Conservation (phyloP, 2,113 vertebrate species). For the Microcebus ravelobensis region DNA sequence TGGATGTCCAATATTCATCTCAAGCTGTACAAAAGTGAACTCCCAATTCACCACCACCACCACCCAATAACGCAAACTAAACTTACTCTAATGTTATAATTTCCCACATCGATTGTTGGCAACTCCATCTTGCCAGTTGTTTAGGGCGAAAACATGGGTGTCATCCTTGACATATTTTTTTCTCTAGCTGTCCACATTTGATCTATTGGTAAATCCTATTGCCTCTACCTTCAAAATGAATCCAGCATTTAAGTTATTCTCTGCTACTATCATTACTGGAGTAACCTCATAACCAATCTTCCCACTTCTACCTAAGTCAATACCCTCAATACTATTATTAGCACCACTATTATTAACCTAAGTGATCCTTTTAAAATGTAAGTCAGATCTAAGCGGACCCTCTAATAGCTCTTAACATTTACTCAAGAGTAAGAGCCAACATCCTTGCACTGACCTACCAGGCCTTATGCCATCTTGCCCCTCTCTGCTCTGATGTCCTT, state of each 20-base stretch:
- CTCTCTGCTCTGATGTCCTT: not conserved
- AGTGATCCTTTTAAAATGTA: not conserved
- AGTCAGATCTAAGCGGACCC: not conserved
- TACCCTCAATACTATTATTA: not conserved
- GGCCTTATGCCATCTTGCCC: not conserved
- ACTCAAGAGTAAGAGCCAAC: not conserved
- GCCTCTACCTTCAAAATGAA: not conserved
- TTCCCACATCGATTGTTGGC: not conserved
- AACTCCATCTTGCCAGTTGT: not conserved
- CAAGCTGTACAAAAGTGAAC: not conserved
- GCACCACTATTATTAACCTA: not conserved
- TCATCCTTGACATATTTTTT: not conserved
- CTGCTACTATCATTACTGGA: not conserved
- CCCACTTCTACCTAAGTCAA: not conserved
- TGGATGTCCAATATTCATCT: not conserved
- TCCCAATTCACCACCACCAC: not conserved
- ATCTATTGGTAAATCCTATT: not conserved
- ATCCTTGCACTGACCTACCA: not conserved
- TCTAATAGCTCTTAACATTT: not conserved
- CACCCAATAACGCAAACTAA: not conserved
- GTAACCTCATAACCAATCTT: constrained; percentile 1
- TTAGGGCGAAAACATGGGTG: not conserved
- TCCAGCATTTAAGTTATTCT: not conserved
- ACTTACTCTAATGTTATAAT: not conserved
- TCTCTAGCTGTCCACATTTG: not conserved